These are phyloP conservation scores for Biston betularia DNA, from an alignment of 2,888 invertebrate species.

Conservation along the genomic window DNA sequence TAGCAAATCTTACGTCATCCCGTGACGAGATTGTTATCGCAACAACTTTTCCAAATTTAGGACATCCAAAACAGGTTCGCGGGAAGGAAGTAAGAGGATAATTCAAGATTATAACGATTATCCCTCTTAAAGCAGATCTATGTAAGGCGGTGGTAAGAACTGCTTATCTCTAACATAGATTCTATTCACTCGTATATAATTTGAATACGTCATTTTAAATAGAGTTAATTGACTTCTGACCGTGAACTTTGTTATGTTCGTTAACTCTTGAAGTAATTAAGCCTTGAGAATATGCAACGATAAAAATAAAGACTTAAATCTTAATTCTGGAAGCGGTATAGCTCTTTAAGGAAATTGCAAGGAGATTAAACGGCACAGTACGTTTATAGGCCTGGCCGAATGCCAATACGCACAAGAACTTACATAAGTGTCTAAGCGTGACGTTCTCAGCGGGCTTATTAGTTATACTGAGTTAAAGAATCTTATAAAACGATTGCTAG, in stretches of 20 bases:
- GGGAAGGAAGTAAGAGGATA: conserved; percentile 4
- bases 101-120: conserved; percentile 13
- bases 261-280: conserved; percentile 33
- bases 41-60: conserved; percentile 22
- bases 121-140: conserved; percentile 3
- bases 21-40: conserved; percentile 24
- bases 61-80: conserved; percentile 29
- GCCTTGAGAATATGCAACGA: conserved; percentile 13
- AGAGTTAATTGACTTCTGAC: conserved; percentile 55
- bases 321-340: conserved; percentile 16
- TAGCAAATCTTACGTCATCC: conserved; percentile 10
- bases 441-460: conserved; percentile 26
- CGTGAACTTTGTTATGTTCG: conserved; percentile 55
- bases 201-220: conserved; percentile 41
- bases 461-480: background rate
- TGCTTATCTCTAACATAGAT: conserved; percentile 3
- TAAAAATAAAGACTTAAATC: conserved; percentile 15
- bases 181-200: conserved; percentile 11
- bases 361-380: conserved; percentile 58
- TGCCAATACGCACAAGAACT: conserved; percentile 65
- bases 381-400: conserved; percentile 72
- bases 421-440: conserved; percentile 56
- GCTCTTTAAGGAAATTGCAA: conserved; percentile 64
- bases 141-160: conserved; percentile 6
- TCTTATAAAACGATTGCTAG: too few species aligned